These are phyloP conservation scores for Hylomyscus alleni DNA, from an alignment of 2,797 vertebrate genomes.

Conservation along the genomic window DNA sequence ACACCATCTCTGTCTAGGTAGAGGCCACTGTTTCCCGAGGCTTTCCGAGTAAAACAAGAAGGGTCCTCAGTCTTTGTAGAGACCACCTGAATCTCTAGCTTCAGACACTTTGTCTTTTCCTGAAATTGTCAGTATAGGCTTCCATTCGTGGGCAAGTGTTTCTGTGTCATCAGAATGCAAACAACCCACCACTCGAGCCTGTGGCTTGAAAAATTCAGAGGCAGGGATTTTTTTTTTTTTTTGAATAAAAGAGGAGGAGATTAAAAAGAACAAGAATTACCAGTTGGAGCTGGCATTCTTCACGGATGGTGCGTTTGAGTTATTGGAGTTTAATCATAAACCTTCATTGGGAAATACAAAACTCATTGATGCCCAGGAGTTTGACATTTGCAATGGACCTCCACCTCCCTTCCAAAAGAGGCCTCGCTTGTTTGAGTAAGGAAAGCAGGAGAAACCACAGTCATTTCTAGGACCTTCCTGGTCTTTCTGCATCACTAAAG, in stretches of 20 bases:
- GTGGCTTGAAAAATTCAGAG: conserved; percentile 10
- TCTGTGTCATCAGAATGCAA: conserved; percentile 11
- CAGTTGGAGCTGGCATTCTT: conserved; percentile 62
- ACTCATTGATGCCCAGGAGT: conserved; percentile 40
- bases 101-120: neutral
- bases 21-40: neutral
- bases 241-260: neutral
- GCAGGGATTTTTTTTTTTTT: neutral
- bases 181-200: neutral
- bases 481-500: conserved; percentile 26
- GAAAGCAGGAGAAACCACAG: neutral
- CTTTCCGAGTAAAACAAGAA: neutral
- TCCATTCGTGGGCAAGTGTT: neutral
- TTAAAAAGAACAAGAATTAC: conserved; percentile 70
- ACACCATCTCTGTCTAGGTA: conserved; percentile 6
- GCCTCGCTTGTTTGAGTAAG: conserved; percentile 19
- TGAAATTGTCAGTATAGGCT: neutral
- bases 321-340: conserved; percentile 80
- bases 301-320: conserved; percentile 60
- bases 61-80: neutral
- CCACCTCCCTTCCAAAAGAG: neutral
- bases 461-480: neutral
- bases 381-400: conserved; percentile 33
- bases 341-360: conserved; percentile 72
- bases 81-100: neutral